Percentiles rank a stretch among this genome's conserved stretches.
Evolutionary conservation across 1,140 invertebrate genomes (phyloP).

Genomic region (Zelostemma sp.): DNA sequence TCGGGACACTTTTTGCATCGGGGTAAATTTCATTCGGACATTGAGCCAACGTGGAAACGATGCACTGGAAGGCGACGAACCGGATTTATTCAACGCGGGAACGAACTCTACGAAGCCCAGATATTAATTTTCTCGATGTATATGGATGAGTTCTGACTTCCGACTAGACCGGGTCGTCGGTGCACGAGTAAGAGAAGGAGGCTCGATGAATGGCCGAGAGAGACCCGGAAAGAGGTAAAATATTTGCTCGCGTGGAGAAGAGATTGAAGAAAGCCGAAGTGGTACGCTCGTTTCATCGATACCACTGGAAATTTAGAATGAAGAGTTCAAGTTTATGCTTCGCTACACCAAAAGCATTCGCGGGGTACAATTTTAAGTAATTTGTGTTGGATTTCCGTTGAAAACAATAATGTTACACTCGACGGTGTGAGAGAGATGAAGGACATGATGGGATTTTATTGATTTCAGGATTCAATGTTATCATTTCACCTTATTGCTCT

Average conservation of each 20-base stretch:
- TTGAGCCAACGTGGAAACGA: constrained; percentile 38
- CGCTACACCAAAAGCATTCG: no score
- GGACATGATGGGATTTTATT: constrained; percentile 28
- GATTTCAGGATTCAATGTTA: constrained; percentile 40
- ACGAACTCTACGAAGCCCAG: constrained; percentile 54
- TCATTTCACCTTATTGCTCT: constrained; percentile 49
- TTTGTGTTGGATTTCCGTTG: neutral
- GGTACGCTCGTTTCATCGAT: constrained; percentile 14
- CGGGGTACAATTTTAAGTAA: no score
- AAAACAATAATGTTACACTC: neutral
- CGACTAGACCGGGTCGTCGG: constrained; percentile 26
- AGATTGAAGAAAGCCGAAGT: constrained; percentile 14
- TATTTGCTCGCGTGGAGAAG: neutral
- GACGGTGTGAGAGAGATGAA: constrained; percentile 8
- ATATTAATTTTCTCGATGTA: constrained; percentile 70
- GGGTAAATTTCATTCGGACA: constrained; percentile 26
- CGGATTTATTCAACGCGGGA: constrained; percentile 63
- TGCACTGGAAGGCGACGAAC: constrained; percentile 39
- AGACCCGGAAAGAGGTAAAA: constrained; percentile 3
- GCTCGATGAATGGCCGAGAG: neutral
- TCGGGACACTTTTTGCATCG: no score
- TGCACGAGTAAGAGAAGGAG: constrained; percentile 15
- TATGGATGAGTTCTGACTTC: constrained; percentile 66
- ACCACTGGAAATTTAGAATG: neutral
- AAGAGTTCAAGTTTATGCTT: neutral